These are phyloP conservation scores for Microtus ochrogaster DNA, from an alignment of 2,113 vertebrate species.

Conservation along the genomic window DNA sequence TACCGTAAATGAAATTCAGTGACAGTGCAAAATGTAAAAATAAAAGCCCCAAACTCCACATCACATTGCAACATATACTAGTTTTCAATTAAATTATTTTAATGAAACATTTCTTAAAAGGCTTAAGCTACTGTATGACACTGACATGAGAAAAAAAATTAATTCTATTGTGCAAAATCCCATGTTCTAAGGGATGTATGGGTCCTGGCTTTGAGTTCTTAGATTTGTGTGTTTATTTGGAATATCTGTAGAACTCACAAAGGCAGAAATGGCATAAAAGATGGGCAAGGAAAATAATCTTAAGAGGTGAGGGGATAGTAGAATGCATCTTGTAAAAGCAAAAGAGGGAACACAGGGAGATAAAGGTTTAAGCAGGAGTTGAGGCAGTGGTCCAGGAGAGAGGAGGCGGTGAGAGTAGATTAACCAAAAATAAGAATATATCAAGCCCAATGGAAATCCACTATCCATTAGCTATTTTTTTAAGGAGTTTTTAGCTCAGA, in stretches of 20 bases:
- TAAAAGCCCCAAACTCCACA: neutral
- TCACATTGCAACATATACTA: neutral
- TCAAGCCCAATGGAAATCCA: neutral
- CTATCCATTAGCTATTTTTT: neutral
- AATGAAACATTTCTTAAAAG: constrained; percentile 1
- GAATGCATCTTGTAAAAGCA: neutral
- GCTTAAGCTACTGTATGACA: neutral
- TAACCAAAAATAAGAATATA: neutral
- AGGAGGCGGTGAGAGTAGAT: neutral
- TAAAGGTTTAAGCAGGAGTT: neutral
- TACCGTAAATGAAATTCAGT: too few species aligned
- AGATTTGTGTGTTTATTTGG: neutral
- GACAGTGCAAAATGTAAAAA: neutral
- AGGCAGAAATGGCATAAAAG: neutral
- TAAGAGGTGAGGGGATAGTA: neutral
- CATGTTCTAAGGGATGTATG: neutral
- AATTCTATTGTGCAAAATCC: neutral
- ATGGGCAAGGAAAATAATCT: neutral
- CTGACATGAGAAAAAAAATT: neutral
- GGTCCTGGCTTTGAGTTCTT: neutral
- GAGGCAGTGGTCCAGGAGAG: neutral
- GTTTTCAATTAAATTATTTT: neutral
- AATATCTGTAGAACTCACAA: neutral
- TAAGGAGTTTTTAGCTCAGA: neutral
- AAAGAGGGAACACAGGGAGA: neutral